A percentile compares a stretch with the other conserved stretches of the same genome.
These are phyloP conservation scores for Taenaris catops DNA, from an alignment of 2,888 invertebrate genomes.

Conservation along the genomic window DNA sequence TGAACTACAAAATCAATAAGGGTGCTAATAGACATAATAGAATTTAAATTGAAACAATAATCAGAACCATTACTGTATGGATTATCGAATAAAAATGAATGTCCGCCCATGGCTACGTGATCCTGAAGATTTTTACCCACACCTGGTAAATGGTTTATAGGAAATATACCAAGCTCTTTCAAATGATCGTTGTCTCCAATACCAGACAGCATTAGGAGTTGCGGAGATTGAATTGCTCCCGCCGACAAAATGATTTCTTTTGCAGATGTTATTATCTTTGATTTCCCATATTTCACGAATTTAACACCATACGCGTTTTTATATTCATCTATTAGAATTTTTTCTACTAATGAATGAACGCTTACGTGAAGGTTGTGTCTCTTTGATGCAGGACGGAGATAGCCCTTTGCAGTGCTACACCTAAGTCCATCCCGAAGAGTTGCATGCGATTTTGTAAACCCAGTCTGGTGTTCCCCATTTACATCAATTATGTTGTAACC, in stretches of 20 bases:
- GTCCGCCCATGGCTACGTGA: conserved; percentile 89
- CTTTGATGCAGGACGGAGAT: conserved; percentile 82
- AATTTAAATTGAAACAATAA: conserved; percentile 84
- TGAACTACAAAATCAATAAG: conserved; percentile 82
- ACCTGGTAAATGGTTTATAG: conserved; percentile 82
- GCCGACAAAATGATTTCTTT: conserved; percentile 92
- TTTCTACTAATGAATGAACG: conserved; percentile 83
- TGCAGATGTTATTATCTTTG: conserved; percentile 78
- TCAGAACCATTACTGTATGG: conserved; percentile 75
- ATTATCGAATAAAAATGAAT: conserved; percentile 85
- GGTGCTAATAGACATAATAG: conserved; percentile 80
- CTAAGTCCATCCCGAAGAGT: conserved; percentile 88
- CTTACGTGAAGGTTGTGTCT: conserved; percentile 88
- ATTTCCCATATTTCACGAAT: conserved; percentile 80
- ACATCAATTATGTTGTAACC: conserved; percentile 86
- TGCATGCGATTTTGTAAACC: conserved; percentile 88
- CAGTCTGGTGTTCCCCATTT: conserved; percentile 89
- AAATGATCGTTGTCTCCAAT: conserved; percentile 85
- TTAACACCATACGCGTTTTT: conserved; percentile 83
- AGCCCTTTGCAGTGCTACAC: conserved; percentile 92
- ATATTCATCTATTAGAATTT: conserved; percentile 82
- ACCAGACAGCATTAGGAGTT: conserved; percentile 92
- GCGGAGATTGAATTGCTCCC: conserved; percentile 91
- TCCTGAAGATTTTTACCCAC: conserved; percentile 92
- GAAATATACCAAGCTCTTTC: conserved; percentile 78